A percentile compares a stretch with the other conserved stretches of the same genome.
Evolutionary conservation across 1,140 invertebrate genomes (phyloP).

Genomic region (Drosophila funebris): DNA sequence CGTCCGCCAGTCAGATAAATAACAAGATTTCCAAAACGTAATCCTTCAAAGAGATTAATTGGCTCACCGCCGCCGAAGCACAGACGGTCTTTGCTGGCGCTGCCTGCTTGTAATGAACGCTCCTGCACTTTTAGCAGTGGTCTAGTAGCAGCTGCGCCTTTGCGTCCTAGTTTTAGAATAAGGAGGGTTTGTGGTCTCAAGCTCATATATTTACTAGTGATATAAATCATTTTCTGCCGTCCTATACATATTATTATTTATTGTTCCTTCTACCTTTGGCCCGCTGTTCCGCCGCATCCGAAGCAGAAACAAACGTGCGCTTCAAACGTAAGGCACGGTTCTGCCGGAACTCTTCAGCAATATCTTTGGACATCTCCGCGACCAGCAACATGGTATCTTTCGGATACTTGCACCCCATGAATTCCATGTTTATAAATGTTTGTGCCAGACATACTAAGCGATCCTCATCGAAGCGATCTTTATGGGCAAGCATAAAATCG

Average conservation of each 20-base stretch:
- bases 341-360: constrained; percentile 87
- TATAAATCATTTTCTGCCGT: constrained; percentile 45
- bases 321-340: constrained; percentile 88
- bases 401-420: constrained; percentile 94
- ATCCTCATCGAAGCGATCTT: constrained; percentile 89
- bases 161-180: constrained; percentile 68
- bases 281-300: constrained; percentile 90
- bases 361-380: constrained; percentile 88
- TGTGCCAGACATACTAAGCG: constrained; percentile 91
- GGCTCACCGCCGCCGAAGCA: constrained; percentile 63
- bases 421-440: constrained; percentile 92
- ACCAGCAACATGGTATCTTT: constrained; percentile 90
- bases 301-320: constrained; percentile 91
- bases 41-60: constrained; percentile 56
- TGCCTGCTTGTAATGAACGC: constrained; percentile 11
- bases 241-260: constrained; percentile 38
- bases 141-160: constrained; percentile 4
- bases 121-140: constrained; percentile 4
- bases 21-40: constrained; percentile 53
- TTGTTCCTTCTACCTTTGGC: constrained; percentile 86
- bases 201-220: constrained; percentile 59
- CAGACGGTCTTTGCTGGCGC: constrained; percentile 29
- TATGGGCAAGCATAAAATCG: constrained; percentile 90
- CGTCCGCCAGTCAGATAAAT: constrained; percentile 63
- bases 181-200: constrained; percentile 54